phyloP scores from a whole-genome alignment of 2,797 vertebrate species.

The Coracias cyanogaster region DNA sequence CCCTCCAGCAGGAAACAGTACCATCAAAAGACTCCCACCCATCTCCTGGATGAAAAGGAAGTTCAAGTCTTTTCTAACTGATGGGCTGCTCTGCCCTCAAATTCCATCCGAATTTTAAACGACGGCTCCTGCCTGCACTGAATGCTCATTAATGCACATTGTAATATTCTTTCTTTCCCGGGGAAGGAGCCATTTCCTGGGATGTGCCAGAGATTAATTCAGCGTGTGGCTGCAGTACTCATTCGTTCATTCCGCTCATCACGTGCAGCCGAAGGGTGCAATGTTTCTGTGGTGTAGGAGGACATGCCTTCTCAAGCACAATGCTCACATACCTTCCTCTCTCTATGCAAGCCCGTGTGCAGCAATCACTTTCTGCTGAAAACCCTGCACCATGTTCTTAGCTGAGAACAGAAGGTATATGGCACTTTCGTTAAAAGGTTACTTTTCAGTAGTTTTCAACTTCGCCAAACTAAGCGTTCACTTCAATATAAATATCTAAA shows the following conservation, averaged over 20 bases:
- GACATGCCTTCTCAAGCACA: background rate
- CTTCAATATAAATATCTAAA: background rate
- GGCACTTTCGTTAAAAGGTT: background rate
- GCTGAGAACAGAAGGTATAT: background rate
- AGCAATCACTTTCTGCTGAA: background rate
- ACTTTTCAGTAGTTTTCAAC: background rate
- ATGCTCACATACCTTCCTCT: constrained; percentile 1
- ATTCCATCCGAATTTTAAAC: background rate
- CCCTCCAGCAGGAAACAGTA: constrained; percentile 60
- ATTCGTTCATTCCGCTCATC: background rate
- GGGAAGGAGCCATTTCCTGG: constrained; percentile 23
- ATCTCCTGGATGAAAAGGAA: constrained; percentile 26
- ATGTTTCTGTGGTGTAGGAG: background rate
- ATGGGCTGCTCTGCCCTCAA: background rate
- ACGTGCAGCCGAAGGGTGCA: background rate
- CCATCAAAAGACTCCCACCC: constrained; percentile 53
- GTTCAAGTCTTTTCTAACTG: constrained; percentile 12
- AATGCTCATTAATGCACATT: background rate
- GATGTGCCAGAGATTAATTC: constrained; percentile 1
- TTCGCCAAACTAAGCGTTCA: background rate
- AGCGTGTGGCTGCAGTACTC: background rate
- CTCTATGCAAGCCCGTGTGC: background rate
- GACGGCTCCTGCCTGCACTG: background rate
- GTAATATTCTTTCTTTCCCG: constrained; percentile 31
- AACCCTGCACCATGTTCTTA: background rate